These are phyloP conservation scores for Neogobius melanostomus DNA, from an alignment of 2,113 vertebrate genomes.

Conservation along the genomic window DNA sequence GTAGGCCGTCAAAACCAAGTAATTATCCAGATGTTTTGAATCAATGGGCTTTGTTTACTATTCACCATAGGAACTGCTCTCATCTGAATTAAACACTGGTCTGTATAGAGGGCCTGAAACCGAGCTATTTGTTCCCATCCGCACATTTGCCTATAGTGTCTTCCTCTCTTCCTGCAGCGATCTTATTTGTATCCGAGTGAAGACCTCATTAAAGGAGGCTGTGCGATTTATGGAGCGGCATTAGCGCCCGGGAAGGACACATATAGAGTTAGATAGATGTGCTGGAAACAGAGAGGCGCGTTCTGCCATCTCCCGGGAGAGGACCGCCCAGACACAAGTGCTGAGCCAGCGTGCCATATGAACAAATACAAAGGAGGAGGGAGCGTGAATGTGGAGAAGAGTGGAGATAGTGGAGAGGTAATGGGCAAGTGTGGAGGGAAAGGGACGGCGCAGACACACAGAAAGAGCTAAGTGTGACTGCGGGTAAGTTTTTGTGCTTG, in stretches of 20 bases:
- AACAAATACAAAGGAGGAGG: slow-evolving; percentile 19
- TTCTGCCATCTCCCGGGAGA: slow-evolving; percentile 51
- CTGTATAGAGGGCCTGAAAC: background rate
- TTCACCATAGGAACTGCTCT: background rate
- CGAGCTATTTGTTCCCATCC: background rate
- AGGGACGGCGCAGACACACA: slow-evolving; percentile 13
- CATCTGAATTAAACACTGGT: background rate
- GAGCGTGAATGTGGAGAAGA: slow-evolving; percentile 3
- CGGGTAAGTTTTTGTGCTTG: slow-evolving; percentile 52
- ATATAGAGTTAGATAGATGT: slow-evolving; percentile 26
- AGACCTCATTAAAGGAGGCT: slow-evolving; percentile 56
- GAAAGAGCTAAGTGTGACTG: slow-evolving; percentile 21
- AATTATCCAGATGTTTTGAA: too few relatives aligned
- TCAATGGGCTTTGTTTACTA: too few relatives aligned
- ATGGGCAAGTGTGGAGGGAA: background rate
- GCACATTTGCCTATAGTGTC: background rate
- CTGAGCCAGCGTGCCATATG: slow-evolving; percentile 60
- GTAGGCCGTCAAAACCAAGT: too few relatives aligned
- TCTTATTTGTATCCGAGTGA: slow-evolving; percentile 40
- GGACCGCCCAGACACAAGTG: slow-evolving; percentile 56
- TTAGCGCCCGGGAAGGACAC: slow-evolving; percentile 50
- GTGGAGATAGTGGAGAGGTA: background rate
- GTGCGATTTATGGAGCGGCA: slow-evolving; percentile 63
- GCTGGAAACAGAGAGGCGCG: slow-evolving; percentile 36
- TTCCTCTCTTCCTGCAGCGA: slow-evolving; percentile 21